phyloP scores from a whole-genome alignment of 2,797 vertebrate species.

The Enteromius unitaeniatus region DNA sequence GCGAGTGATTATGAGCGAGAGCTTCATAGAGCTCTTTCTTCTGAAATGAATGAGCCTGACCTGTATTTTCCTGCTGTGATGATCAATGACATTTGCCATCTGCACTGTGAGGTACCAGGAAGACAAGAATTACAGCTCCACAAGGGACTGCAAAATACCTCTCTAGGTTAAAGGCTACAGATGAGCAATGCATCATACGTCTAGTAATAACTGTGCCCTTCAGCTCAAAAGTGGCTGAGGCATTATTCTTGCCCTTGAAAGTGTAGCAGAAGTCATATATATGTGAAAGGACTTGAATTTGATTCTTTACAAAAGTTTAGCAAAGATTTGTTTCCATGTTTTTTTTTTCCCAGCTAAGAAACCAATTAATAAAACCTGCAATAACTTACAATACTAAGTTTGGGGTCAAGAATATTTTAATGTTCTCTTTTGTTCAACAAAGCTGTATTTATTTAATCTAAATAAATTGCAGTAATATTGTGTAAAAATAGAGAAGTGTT shows the following conservation, averaged over 20 bases:
- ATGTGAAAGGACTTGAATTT: not conserved
- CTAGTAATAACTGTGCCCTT: conserved; percentile 44
- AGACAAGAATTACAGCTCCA: conserved; percentile 22
- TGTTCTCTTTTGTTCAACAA: not conserved
- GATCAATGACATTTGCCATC: not conserved
- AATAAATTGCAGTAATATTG: not conserved
- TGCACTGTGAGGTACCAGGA: conserved; percentile 2
- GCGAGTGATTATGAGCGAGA: conserved; percentile 4
- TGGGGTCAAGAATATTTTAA: not conserved
- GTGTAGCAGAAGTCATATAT: not conserved
- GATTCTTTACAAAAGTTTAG: not conserved
- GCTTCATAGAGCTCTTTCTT: conserved; percentile 23
- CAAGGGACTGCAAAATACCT: conserved; percentile 25
- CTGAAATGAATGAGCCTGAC: conserved; percentile 43
- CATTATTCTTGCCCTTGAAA: conserved; percentile 27
- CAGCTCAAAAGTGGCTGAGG: conserved; percentile 12
- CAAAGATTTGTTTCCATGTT: not conserved
- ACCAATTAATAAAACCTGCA: not conserved
- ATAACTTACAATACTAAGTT: not conserved
- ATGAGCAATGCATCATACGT: conserved; percentile 40
- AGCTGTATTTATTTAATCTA: not conserved
- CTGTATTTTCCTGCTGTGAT: conserved; percentile 44
- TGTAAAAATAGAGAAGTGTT: too few relatives aligned
- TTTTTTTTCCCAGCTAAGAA: not conserved
- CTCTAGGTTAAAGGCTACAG: conserved; percentile 35